Conservation (phyloP, 2,113 vertebrate species). For the Nerophis ophidion region DNA sequence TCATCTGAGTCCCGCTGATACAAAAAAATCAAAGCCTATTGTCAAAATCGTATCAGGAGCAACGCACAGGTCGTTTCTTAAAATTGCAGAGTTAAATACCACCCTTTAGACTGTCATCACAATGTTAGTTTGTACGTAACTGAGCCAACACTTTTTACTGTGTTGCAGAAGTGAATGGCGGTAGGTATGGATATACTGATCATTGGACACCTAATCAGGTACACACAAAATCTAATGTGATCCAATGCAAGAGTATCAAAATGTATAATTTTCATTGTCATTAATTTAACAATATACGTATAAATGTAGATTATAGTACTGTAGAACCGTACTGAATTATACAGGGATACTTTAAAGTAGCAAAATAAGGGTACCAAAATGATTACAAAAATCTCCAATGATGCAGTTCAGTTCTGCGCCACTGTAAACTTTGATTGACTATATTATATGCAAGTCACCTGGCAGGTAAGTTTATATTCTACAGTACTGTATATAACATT, state of each 20-base stretch:
- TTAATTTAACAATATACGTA: neutral
- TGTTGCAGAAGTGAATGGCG: neutral
- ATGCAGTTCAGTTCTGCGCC: too few relatives aligned
- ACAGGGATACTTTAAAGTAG: neutral
- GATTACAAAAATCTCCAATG: neutral
- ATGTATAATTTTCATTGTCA: neutral
- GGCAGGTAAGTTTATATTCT: too few relatives aligned
- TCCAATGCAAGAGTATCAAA: neutral
- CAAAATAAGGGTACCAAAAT: neutral
- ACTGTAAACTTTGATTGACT: too few relatives aligned
- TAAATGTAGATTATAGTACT: neutral
- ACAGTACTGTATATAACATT: neutral
- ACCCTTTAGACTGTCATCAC: conserved; percentile 20
- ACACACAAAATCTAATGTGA: neutral
- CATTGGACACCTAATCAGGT: neutral
- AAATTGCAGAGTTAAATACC: neutral
- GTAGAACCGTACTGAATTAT: neutral
- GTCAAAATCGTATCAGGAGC: conserved; percentile 21
- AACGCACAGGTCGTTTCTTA: conserved; percentile 9
- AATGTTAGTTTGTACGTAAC: conserved; percentile 10
- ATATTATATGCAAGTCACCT: too few relatives aligned
- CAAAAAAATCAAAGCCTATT: conserved; percentile 36
- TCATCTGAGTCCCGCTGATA: conserved; percentile 28
- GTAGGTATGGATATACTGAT: neutral
- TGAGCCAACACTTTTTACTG: neutral